These are phyloP conservation scores for Carassius carassius DNA, from an alignment of 2,113 vertebrate species.

Conservation along the genomic window DNA sequence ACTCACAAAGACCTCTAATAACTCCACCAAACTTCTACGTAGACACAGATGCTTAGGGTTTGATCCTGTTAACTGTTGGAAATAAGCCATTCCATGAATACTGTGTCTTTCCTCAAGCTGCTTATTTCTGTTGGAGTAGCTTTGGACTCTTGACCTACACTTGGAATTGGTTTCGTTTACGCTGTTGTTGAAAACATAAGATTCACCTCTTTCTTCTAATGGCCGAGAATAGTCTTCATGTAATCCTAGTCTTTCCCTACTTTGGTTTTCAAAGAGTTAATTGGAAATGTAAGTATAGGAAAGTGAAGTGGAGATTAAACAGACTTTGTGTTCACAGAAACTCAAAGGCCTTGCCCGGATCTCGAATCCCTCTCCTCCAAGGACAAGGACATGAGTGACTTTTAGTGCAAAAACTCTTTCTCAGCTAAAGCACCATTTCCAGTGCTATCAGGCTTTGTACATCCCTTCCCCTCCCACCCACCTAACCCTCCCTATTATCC, in stretches of 20 bases:
- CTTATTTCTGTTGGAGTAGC: slow-evolving; percentile 30
- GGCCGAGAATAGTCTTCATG: slow-evolving; percentile 1
- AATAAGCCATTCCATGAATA: slow-evolving; percentile 23
- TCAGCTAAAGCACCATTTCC: slow-evolving; percentile 80
- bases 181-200: neutral
- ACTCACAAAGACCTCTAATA: slow-evolving; percentile 43
- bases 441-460: slow-evolving; percentile 79
- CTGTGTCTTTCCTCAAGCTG: slow-evolving; percentile 19
- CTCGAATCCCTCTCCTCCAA: slow-evolving; percentile 69
- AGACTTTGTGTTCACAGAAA: slow-evolving; percentile 68
- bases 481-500: slow-evolving; percentile 66
- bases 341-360: slow-evolving; percentile 71
- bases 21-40: slow-evolving; percentile 16
- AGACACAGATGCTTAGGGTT: slow-evolving; percentile 35
- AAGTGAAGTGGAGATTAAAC: slow-evolving; percentile 39
- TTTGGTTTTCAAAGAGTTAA: slow-evolving; percentile 44
- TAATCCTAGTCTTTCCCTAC: slow-evolving; percentile 48
- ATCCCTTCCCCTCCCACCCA: slow-evolving; percentile 67
- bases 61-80: slow-evolving; percentile 33
- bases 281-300: slow-evolving; percentile 27
- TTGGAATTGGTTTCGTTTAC: neutral
- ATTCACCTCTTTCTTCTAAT: neutral
- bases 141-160: slow-evolving; percentile 20
- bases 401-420: slow-evolving; percentile 81
- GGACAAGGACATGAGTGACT: slow-evolving; percentile 73